Evolutionary conservation across 2,888 invertebrate species (phyloP), one percentile per base, ranked within the genome.

Genomic region (Mythimna pallens): DNA sequence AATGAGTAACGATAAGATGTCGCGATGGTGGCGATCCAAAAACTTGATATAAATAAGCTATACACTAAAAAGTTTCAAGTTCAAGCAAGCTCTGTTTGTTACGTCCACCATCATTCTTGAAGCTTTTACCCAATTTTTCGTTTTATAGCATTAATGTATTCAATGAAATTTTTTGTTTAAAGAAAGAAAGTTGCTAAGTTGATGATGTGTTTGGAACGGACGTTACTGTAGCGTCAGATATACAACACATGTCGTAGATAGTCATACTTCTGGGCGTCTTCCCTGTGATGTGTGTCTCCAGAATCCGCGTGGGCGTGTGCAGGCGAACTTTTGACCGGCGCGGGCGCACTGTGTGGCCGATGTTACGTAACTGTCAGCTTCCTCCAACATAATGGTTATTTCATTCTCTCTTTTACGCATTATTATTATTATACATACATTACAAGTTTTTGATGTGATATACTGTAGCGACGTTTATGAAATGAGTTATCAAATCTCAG

Each of bases 241-340:
- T 5, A 22, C 22, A 1, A 14, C 10, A 2, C 0, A 12, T 30
- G 34, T 58, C 64, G 25, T 30, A 22, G 25, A 25, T 55, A 47
- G 17, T 77, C 0, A 17, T 47, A 62, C 75, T 82, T 66, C 68
- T 81, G 68, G 5, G 7, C 25, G 5, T 1, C 17, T 58, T 62
- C 12, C n/a, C 40, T 47, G 14, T 47, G 34, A 68, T 65, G 64
- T 62, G 58, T 25, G 20, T 8, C 52, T 81, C 72, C 75, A 83
- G 77, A 77, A 78, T 40, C 73, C n/a, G 79, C 78, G 88, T 86
- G 81, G 86, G 88, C 66, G 81, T 83, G 84, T 81, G 76, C 71
- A 72, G 79, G 69, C 81, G 86, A 90, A 87, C 88, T 88, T 87
- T 91, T 91, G 90, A 91, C 90, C 89, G 88, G 78, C 83, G 84